Conservation (phyloP, 1,140 invertebrate species). For the Dolichoris vasculosae region DNA sequence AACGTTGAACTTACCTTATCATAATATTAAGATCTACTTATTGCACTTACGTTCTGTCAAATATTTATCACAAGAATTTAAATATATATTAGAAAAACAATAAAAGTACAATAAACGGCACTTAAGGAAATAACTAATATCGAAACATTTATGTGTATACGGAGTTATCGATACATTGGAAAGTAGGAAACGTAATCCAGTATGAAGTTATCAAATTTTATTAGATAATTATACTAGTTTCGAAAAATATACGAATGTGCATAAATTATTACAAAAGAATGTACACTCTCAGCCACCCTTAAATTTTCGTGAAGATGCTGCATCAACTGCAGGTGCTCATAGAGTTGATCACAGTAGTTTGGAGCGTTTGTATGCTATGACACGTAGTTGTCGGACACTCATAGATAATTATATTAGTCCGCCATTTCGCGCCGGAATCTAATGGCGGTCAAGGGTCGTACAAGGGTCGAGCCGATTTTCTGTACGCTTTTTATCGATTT, state of each 20-base stretch:
- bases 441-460: constrained; percentile 47
- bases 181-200: too few relatives aligned
- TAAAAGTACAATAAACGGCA: too few relatives aligned
- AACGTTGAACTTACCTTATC: too few relatives aligned
- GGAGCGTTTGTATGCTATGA: constrained; percentile 42
- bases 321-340: background rate
- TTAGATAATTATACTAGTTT: background rate
- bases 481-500: constrained; percentile 37
- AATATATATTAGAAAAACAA: too few relatives aligned
- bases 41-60: too few relatives aligned
- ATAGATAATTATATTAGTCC: constrained; percentile 47
- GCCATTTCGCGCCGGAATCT: constrained; percentile 47
- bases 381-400: constrained; percentile 49
- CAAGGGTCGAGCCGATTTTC: background rate
- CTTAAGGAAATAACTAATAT: too few relatives aligned
- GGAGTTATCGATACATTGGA: too few relatives aligned
- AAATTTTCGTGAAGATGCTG: background rate
- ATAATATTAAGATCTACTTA: too few relatives aligned
- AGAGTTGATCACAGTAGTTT: constrained; percentile 42
- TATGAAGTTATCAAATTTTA: too few relatives aligned
- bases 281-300: background rate
- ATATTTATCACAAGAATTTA: too few relatives aligned
- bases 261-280: background rate
- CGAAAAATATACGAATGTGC: background rate
- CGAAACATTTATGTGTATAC: too few relatives aligned